Percentiles rank a stretch among this genome's conserved stretches.
phyloP scores from a whole-genome alignment of 2,797 vertebrate species.

The Simalia tracyae region DNA sequence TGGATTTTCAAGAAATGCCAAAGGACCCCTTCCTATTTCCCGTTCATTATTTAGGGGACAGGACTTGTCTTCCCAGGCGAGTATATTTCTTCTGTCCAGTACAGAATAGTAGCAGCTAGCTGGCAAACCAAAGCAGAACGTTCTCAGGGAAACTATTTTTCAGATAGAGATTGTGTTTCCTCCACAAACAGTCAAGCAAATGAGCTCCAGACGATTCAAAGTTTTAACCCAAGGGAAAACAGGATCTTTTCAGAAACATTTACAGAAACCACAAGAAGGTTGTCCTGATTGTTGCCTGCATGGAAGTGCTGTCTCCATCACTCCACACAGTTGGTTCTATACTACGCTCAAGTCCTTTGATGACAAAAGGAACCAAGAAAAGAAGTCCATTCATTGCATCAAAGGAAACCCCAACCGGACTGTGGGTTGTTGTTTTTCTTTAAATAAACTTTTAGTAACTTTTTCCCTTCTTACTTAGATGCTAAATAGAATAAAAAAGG shows the following conservation, averaged over 20 bases:
- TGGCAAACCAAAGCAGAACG: neutral
- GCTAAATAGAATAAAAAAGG: neutral
- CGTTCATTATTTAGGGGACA: too few relatives aligned
- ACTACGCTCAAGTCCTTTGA: neutral
- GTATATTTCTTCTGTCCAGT: neutral
- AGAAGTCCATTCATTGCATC: neutral
- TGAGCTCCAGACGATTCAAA: neutral
- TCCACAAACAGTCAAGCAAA: neutral
- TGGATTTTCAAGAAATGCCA: too few relatives aligned
- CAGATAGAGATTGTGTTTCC: neutral
- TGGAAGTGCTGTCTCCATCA: neutral
- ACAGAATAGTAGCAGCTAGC: neutral
- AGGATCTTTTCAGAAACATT: fast-evolving
- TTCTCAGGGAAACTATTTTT: neutral
- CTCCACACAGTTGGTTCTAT: neutral
- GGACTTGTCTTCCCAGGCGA: too few relatives aligned
- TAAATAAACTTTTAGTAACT: neutral
- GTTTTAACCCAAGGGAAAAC: neutral
- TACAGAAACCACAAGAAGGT: neutral
- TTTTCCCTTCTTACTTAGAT: neutral
- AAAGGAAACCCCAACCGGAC: neutral
- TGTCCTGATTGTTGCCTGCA: neutral
- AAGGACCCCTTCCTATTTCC: too few relatives aligned
- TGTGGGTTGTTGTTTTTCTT: neutral
- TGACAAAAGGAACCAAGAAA: fast-evolving